Percentiles rank a stretch among this genome's conserved stretches.
Evolutionary conservation across 2,113 vertebrate genomes (phyloP).

Genomic region (Anser cygnoides): DNA sequence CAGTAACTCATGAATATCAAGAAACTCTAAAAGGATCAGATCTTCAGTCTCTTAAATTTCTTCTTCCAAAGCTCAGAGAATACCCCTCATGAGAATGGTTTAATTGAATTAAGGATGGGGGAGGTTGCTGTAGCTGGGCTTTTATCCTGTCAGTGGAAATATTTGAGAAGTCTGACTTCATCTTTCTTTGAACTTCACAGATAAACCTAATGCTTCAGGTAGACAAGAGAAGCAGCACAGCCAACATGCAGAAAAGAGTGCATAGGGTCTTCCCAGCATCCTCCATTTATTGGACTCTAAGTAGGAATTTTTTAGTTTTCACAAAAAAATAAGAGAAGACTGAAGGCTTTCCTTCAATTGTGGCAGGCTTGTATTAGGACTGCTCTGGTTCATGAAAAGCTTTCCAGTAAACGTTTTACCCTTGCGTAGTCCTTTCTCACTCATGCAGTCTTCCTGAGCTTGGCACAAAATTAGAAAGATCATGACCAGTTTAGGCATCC

Average conservation of each 20-base stretch:
- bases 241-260: background rate
- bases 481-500: background rate
- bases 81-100: background rate
- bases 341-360: background rate
- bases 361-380: background rate
- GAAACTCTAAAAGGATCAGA: background rate
- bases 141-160: background rate
- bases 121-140: background rate
- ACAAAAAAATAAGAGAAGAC: background rate
- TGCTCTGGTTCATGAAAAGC: background rate
- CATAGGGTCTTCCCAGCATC: background rate
- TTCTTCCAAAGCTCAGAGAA: background rate
- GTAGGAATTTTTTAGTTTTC: background rate
- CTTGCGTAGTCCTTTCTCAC: background rate
- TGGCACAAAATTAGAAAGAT: background rate
- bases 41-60: background rate
- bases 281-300: background rate
- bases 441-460: background rate
- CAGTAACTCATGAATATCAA: slow-evolving; percentile 19
- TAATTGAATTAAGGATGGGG: background rate
- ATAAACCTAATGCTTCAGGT: background rate
- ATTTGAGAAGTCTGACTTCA: background rate
- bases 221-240: background rate
- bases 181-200: background rate
- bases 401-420: background rate